Evolutionary conservation across 2,113 vertebrate species (phyloP).

Genomic region (Hippolais icterina): DNA sequence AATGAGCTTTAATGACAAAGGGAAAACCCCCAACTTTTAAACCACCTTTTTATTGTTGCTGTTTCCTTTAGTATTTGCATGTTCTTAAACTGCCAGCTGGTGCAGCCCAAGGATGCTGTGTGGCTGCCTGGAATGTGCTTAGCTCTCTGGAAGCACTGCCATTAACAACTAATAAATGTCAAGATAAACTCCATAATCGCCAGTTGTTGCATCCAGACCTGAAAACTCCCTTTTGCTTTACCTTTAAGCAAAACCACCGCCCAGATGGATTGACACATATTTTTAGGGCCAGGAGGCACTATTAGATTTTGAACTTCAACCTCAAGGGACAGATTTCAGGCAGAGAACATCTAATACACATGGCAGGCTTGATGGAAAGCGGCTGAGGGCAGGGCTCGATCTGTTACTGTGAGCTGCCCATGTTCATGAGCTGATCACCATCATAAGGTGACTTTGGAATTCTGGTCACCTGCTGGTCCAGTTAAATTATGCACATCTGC

Average conservation of each 20-base stretch:
- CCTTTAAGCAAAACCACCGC: neutral
- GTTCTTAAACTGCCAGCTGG: neutral
- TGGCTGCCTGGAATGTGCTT: neutral
- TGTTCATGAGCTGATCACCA: neutral
- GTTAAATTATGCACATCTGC: slow-evolving; percentile 44
- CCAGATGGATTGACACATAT: neutral
- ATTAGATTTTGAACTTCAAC: neutral
- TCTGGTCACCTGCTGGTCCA: slow-evolving; percentile 46
- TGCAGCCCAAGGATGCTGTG: neutral
- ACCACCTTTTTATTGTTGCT: neutral
- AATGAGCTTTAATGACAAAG: neutral
- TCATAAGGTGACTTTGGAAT: neutral
- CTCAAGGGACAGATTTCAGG: neutral
- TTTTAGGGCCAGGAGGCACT: neutral
- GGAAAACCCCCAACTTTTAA: neutral
- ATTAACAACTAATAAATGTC: slow-evolving; percentile 32
- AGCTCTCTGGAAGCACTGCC: slow-evolving; percentile 1
- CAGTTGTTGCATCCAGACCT: neutral
- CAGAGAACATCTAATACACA: neutral
- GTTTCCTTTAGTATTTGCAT: neutral
- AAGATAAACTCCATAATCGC: neutral
- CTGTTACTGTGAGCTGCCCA: neutral
- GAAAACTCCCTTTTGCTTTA: neutral
- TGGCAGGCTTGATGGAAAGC: neutral
- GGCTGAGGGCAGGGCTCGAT: accelerated